Conservation (phyloP, 2,888 invertebrate genomes). For the Clitarchus hookeri region DNA sequence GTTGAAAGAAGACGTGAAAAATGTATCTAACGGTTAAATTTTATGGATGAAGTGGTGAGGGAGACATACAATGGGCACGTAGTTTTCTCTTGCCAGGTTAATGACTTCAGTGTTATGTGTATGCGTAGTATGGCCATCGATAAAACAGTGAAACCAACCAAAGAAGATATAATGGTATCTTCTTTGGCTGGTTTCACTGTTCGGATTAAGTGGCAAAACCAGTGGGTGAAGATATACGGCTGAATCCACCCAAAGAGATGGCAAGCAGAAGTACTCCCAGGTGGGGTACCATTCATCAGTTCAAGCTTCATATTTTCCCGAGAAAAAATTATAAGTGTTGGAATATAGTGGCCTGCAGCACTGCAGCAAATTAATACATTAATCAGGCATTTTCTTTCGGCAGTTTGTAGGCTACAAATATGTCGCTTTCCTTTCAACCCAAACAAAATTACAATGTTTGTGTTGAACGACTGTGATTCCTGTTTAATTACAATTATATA, state of each 20-base stretch:
- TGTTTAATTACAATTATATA: not conserved
- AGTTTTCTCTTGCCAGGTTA: not conserved
- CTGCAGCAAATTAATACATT: not conserved
- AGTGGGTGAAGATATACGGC: not conserved
- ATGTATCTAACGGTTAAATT: not conserved
- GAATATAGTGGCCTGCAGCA: not conserved
- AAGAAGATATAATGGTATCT: not conserved
- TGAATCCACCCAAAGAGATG: not conserved
- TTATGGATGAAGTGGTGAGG: not conserved
- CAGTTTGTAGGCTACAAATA: not conserved
- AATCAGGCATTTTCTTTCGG: not conserved
- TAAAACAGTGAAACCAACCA: too few species aligned
- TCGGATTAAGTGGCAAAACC: not conserved
- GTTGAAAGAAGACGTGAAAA: not conserved
- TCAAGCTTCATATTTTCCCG: not conserved
- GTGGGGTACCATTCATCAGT: not conserved
- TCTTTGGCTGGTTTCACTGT: not conserved
- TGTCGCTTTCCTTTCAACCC: slow-evolving; percentile 5
- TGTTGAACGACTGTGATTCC: not conserved
- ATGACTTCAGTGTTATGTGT: not conserved
- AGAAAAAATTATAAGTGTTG: too few species aligned
- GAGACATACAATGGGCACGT: not conserved
- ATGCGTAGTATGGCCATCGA: not conserved
- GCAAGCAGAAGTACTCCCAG: too few species aligned
- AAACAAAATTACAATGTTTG: not conserved